Evolutionary conservation across 1,140 invertebrate genomes (phyloP), one percentile per base, ranked within the genome.

Genomic region (Drosophila bipectinata): DNA sequence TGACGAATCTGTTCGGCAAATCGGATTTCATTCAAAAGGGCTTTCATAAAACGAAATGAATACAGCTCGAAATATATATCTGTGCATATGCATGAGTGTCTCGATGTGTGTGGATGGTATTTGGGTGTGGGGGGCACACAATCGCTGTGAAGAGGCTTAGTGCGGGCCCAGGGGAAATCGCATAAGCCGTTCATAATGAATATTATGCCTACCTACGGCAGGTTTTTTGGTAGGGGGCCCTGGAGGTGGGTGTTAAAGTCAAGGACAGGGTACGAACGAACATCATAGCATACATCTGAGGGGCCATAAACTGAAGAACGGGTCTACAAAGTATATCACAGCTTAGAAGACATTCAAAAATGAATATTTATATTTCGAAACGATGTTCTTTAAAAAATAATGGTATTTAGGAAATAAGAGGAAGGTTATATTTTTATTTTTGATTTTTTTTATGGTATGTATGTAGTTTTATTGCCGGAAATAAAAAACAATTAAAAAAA

Each of bases 111-210:
- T 37, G 15, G 41, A 21, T 44, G 37, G 28, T 37, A 45, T 53
- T 34, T 44, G 15, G 26, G 49, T 39, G 53, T 56, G 61, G 28
- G 67, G 53, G 67, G 45, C 66, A 66, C 78, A 81, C 78, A 81
- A 84, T 87, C 76, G 79, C 79, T 60, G 79, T 77, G 82, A 84
- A 87, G 77, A 80, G 82, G 88, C 90, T 91, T 90, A 91, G 82
- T 68, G 41, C 55, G 60, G 60, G 64, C 90, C 80, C 75, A 59
- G 68, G 90, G 83, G 90, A 91, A 91, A 91, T 91, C 82, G 82
- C 75, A 78, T 91, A 91, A 91, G 90, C 90, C 85, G 90, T 91
- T 91, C 85, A 91, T 91, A 91, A 91, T 91, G 90, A 91, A 85
- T 88, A 87, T 87, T 87, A 72, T 79, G 83, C 77, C 53, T 59